Conservation (phyloP, 2,888 invertebrate species). For the Trichopria drosophilae region DNA sequence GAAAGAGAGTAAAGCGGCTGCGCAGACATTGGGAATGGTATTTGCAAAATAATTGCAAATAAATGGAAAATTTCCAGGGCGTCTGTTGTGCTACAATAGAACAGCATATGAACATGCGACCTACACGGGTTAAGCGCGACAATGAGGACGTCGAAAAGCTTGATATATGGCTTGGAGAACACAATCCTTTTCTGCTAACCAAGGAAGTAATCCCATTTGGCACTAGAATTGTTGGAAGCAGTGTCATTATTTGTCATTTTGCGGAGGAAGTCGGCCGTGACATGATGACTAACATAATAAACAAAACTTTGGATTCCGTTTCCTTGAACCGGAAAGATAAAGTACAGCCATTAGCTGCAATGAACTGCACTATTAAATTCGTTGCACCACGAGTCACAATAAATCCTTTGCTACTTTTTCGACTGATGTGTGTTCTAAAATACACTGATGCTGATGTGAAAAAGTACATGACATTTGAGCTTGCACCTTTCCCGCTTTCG, state of each 20-base stretch:
- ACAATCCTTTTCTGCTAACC: too few relatives aligned
- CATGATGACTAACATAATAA: constrained; percentile 43
- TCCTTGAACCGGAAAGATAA: constrained; percentile 38
- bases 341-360: neutral
- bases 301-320: constrained; percentile 35
- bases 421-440: neutral
- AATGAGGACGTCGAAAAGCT: too few relatives aligned
- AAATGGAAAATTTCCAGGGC: constrained; percentile 1
- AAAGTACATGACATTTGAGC: neutral
- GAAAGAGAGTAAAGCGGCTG: too few relatives aligned
- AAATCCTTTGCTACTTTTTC: constrained; percentile 4
- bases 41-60: neutral
- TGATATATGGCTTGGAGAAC: too few relatives aligned
- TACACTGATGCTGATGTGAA: neutral
- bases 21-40: neutral
- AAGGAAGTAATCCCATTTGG: constrained; percentile 31
- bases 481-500: neutral
- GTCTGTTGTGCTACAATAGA: neutral
- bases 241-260: too few relatives aligned
- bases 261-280: too few relatives aligned
- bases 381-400: neutral
- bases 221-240: too few relatives aligned
- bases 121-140: neutral
- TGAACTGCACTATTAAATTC: neutral
- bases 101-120: constrained; percentile 32